Conservation (phyloP, 1,140 invertebrate species). For the Littorina saxatilis region DNA sequence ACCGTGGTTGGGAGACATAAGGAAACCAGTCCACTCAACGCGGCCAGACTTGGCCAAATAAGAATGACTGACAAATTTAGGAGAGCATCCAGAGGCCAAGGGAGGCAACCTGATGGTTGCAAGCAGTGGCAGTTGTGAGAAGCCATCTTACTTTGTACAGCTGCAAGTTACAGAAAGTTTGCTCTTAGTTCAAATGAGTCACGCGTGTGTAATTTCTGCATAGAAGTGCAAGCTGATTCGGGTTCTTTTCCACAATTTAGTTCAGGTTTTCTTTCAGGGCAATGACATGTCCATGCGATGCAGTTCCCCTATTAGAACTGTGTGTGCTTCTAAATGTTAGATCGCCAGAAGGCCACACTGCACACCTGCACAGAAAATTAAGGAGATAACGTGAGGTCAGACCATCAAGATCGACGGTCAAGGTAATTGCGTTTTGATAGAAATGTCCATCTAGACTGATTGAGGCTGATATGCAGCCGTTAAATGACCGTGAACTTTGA, state of each 20-base stretch:
- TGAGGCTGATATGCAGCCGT: no score
- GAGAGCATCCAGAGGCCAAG: not conserved
- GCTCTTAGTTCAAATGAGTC: not conserved
- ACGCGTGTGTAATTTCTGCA: not conserved
- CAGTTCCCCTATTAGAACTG: not conserved
- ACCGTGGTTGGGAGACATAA: conserved; percentile 47
- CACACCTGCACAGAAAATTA: no score
- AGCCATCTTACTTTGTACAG: not conserved
- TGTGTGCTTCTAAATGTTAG: no score
- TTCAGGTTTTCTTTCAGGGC: no score
- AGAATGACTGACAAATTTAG: conserved; percentile 7
- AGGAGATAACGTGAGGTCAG: no score
- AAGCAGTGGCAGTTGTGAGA: not conserved
- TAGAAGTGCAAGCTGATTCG: not conserved
- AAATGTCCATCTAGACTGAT: no score
- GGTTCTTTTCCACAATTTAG: not conserved
- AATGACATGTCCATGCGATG: not conserved
- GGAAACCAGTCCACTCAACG: conserved; percentile 29
- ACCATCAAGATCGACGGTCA: no score
- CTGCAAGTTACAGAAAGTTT: not conserved
- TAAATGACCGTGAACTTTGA: no score
- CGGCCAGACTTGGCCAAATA: conserved; percentile 33
- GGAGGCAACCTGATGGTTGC: not conserved
- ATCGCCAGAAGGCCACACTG: no score
- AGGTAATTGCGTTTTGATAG: no score